A percentile compares a stretch with the other conserved stretches of the same genome.
phyloP scores from a whole-genome alignment of 2,888 invertebrate genomes.

The Xestobium rufovillosum region DNA sequence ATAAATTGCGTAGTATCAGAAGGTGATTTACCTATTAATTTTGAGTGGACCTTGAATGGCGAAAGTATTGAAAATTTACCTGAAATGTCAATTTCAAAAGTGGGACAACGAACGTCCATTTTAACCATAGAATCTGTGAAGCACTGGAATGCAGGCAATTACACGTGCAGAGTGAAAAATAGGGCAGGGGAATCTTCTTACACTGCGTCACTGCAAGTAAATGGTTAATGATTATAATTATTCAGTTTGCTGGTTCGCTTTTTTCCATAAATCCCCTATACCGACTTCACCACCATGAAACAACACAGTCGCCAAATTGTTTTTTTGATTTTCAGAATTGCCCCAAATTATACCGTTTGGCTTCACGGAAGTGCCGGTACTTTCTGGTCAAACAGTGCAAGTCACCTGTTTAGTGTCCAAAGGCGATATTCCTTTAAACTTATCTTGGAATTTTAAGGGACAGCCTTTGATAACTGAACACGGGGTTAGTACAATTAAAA shows the following conservation, averaged over 20 bases:
- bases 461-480: conserved; percentile 36
- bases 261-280: too few species aligned
- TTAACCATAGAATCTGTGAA: conserved; percentile 63
- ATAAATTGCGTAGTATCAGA: conserved; percentile 42
- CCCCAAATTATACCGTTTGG: conserved; percentile 76
- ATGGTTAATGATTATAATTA: too few species aligned
- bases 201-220: conserved; percentile 53
- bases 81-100: conserved; percentile 30
- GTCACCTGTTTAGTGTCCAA: conserved; percentile 58
- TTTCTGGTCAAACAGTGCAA: conserved; percentile 73
- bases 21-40: conserved; percentile 48
- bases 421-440: conserved; percentile 52
- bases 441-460: conserved; percentile 49
- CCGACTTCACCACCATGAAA: conserved; percentile 1
- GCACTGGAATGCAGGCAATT: conserved; percentile 61
- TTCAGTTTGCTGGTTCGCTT: too few species aligned
- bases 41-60: conserved; percentile 51
- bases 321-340: conserved; percentile 57
- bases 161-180: conserved; percentile 62
- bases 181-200: conserved; percentile 53
- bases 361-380: conserved; percentile 68
- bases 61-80: conserved; percentile 32
- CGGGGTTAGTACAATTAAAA: conserved; percentile 38
- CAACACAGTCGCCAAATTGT: conserved; percentile 6
- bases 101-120: conserved; percentile 56